phyloP scores from a whole-genome alignment of 1,140 invertebrate genomes.

The Ephestia elutella region DNA sequence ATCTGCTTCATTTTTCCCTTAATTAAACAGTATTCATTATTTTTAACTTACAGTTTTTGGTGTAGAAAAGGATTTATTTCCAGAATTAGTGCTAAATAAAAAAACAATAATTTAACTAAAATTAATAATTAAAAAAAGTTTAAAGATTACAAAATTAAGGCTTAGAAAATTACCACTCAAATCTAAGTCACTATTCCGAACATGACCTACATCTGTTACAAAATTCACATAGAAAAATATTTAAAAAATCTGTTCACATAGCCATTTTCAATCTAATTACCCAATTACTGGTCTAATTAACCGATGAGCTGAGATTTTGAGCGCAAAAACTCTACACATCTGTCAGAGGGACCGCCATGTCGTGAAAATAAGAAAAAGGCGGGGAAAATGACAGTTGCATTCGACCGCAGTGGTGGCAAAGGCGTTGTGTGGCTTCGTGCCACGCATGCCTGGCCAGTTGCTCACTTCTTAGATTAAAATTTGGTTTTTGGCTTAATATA shows the following conservation, averaged over 20 bases:
- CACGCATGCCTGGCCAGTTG: constrained; percentile 52
- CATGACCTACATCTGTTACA: constrained; percentile 44
- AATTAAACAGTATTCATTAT: no score
- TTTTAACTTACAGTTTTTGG: no score
- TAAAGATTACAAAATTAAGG: no score
- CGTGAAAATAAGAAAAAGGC: constrained; percentile 45
- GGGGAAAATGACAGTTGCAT: constrained; percentile 61
- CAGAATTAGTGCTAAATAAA: no score
- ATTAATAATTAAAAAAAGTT: no score
- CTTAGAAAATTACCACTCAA: background rate
- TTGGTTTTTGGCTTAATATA: background rate
- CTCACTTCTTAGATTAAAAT: constrained; percentile 23
- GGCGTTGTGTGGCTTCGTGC: constrained; percentile 42
- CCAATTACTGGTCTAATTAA: constrained; percentile 29
- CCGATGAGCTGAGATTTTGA: constrained; percentile 31
- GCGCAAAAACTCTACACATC: constrained; percentile 41
- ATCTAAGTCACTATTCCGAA: background rate
- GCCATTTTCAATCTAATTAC: constrained; percentile 11
- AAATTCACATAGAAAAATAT: constrained; percentile 49
- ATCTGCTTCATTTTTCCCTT: no score
- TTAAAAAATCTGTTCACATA: constrained; percentile 23
- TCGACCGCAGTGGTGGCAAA: constrained; percentile 41
- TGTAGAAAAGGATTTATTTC: no score
- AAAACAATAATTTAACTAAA: no score
- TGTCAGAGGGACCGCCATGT: constrained; percentile 25